phyloP scores from a whole-genome alignment of 2,113 vertebrate genomes.

The Cochlearius cochlearius region DNA sequence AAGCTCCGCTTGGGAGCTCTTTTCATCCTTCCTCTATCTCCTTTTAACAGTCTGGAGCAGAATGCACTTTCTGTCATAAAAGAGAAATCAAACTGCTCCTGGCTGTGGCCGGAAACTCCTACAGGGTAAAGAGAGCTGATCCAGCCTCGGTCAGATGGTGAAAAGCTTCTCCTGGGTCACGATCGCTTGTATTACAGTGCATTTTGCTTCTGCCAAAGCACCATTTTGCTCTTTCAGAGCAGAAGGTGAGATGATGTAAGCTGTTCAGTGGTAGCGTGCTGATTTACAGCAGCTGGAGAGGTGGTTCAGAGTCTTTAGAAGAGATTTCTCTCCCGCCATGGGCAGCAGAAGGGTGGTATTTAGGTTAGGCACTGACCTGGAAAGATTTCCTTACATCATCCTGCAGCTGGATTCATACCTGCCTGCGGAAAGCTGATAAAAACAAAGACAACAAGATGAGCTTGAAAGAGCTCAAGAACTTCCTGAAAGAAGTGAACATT shows the following conservation, averaged over 20 bases:
- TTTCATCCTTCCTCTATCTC: background rate
- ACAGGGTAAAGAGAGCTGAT: background rate
- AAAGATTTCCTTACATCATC: conserved; percentile 78
- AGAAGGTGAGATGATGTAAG: conserved; percentile 2
- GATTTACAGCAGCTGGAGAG: background rate
- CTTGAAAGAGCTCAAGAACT: conserved; percentile 91
- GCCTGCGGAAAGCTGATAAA: conserved; percentile 92
- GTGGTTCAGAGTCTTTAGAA: background rate
- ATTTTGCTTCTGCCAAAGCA: background rate
- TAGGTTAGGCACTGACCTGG: background rate
- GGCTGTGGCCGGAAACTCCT: background rate
- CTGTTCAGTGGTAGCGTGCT: background rate
- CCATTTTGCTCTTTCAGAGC: background rate
- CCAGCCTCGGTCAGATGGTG: conserved; percentile 9
- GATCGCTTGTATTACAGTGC: background rate
- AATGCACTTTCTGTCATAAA: conserved; percentile 5
- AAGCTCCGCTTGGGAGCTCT: background rate
- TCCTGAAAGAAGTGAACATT: conserved; percentile 90
- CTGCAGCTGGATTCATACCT: conserved; percentile 90
- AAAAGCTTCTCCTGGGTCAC: background rate
- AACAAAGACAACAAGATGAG: conserved; percentile 94
- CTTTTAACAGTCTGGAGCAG: background rate
- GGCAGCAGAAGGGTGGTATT: background rate
- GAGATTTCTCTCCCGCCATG: background rate
- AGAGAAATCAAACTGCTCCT: conserved; percentile 1